Base-by-base conservation (phyloP, 2,888 invertebrate genomes). In the Dermolepida albohirtum region DNA sequence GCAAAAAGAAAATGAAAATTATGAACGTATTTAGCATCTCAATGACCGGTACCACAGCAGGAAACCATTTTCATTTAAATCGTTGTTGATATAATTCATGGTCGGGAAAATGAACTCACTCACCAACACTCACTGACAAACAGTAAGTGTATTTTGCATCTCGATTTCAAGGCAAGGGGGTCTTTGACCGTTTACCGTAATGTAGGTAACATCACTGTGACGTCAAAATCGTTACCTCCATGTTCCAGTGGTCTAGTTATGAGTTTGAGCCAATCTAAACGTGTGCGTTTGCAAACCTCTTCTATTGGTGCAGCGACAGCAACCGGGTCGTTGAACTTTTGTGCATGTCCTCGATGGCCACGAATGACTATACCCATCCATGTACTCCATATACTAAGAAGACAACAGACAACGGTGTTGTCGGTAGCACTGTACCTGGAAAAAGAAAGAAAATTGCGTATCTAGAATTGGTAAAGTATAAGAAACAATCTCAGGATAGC, bases 191-290 rank as follows among this genome's bases (percentile, higher is more conserved):
- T 67, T 73, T 64, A 69, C 71, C 75, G 78, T 75, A 78, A 81
- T 81, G 80, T 81, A 80, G 82, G 82, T 82, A 82, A 82, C 80
- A 78, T 77, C 74, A 78, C 75, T 74, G 80, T 82, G 82, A 82
- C 82, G 82, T 82, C 82, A 82, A 76, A 73, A 76, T 78, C 81
- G 81, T 82, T 81, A 81, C 81, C 81, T 82, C 78, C 78, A 81
- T 81, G 80, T 82, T 82, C 79, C 79, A 81, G 81, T 82, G 82
- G 78, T 78, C 78, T 82, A 82, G 82, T 82, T 82, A 65, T 63
- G 44, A 47, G 59, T 47, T 67, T 67, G 51, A 41, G 63, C 62
- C 67, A 63, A 63, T 67, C 67, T 67, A 63, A 63, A 40, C 62
- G 67, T 52, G 67, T 67, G 66, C 57, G 66, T 66, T 43, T 43